Conservation (phyloP, 2,888 invertebrate species). For the Tenthredo notha region DNA sequence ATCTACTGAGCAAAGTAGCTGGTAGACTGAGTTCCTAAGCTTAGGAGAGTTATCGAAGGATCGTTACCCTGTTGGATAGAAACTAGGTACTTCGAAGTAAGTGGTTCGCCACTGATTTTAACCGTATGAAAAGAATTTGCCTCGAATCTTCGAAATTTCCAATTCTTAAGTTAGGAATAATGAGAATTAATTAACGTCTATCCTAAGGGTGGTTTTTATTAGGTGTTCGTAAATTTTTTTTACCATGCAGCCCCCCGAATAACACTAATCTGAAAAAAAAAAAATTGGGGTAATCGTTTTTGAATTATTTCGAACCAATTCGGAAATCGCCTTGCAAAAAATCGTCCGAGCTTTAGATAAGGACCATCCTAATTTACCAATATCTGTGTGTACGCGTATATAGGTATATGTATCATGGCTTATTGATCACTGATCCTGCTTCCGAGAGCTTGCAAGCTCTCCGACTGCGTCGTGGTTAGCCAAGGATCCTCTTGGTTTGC, state of each 20-base stretch:
- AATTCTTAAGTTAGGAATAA: background rate
- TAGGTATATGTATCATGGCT: background rate
- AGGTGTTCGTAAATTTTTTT: no score
- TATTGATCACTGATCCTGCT: background rate
- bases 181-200: background rate
- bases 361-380: no score
- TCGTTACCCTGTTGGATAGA: background rate
- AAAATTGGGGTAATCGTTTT: no score
- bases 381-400: background rate
- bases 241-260: no score
- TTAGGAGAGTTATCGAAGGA: constrained; percentile 16
- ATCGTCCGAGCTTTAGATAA: no score
- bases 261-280: no score
- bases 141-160: background rate
- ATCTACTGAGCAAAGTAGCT: background rate
- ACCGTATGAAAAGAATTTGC: background rate
- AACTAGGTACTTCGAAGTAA: background rate
- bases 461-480: background rate
- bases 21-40: background rate
- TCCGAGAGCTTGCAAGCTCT: constrained; percentile 6
- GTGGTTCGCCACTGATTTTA: background rate
- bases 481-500: background rate
- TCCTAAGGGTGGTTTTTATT: no score
- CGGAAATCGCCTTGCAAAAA: no score
- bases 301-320: no score